Conservation (phyloP, 2,113 vertebrate species). For the Paedocypris sp. region DNA sequence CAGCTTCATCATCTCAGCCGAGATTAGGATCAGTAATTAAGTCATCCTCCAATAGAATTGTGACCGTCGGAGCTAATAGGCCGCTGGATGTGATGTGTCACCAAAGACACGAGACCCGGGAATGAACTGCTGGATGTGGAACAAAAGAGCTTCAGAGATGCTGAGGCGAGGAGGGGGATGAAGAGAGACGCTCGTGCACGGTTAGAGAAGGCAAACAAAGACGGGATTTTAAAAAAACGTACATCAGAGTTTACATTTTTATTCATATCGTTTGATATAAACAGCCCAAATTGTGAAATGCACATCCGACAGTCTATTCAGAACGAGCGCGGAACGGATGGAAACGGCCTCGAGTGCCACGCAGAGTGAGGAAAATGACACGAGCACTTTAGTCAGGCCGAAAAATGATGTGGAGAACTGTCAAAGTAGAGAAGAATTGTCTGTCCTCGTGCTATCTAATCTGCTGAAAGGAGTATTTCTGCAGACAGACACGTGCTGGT, state of each 20-base stretch:
- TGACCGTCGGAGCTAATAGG: slow-evolving; percentile 38
- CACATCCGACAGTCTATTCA: no score
- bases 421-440: background rate
- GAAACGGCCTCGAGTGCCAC: slow-evolving; percentile 48
- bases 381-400: slow-evolving; percentile 13
- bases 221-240: no score
- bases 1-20: slow-evolving; percentile 10
- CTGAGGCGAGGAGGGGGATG: background rate
- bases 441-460: background rate
- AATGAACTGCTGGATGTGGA: background rate
- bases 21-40: slow-evolving; percentile 48
- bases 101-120: slow-evolving; percentile 27
- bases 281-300: no score
- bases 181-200: no score
- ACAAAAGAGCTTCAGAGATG: slow-evolving; percentile 2
- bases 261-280: no score
- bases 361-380: slow-evolving; percentile 46
- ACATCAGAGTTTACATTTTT: no score
- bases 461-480: background rate
- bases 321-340: slow-evolving; percentile 18
- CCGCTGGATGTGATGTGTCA: slow-evolving; percentile 18
- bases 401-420: slow-evolving; percentile 2
- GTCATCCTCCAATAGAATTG: slow-evolving; percentile 37
- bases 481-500: background rate
- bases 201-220: no score